Base-by-base conservation (phyloP, 37 sponge, comb jelly and placozoan genomes). In the Cliona cf. orientalis region DNA sequence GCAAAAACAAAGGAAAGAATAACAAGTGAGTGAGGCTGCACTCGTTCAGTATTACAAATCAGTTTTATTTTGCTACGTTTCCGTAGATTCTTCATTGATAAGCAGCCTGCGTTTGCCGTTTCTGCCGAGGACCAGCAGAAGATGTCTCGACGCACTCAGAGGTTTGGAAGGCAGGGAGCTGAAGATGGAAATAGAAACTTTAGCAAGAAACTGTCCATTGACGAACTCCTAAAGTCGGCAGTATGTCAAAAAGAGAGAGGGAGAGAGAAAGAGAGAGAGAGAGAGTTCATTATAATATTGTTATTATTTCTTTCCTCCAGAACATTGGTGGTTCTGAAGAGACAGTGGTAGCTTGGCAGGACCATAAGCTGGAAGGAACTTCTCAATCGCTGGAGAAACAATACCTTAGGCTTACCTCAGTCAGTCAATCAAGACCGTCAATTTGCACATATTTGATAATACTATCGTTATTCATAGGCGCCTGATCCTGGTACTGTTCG, bases 361-460 rank as follows among this genome's bases (percentile, higher is more conserved):
- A 79, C 26, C 72, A 36, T 59, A 49, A 81, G 7, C 66, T 96
- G 14, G 92, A 87, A 25, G 99, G 99, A 9, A 99, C 97, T 25
- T 94, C 80, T 31, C 70, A 88, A 22, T 64, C 87, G 7, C 87
- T 99, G 67, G 95, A 94, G 91, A 99, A 99, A 73, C 84, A 70
- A 23, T 99, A 99, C 61, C 91, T 99, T n/a, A 84, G 99, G 32
- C 87, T 99, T 21, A 99, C 99, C n/a, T 92, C 97, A 23, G 94
- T 93, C 39, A 79, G 91, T 87, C n/a, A 1, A 25, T 5, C n/a
- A n/a, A n/a, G n/a, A 5, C 31, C 34, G 2, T 71, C 39, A 19
- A 7, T 22, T 3, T 12, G 9, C 40, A 34, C 22, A 1, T 69
- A 19, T 7, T 25, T 63, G n/a, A 63, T 40, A 49, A 35, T 80